Base-by-base conservation (phyloP, 2,113 vertebrate species). In the Podiceps cristatus region DNA sequence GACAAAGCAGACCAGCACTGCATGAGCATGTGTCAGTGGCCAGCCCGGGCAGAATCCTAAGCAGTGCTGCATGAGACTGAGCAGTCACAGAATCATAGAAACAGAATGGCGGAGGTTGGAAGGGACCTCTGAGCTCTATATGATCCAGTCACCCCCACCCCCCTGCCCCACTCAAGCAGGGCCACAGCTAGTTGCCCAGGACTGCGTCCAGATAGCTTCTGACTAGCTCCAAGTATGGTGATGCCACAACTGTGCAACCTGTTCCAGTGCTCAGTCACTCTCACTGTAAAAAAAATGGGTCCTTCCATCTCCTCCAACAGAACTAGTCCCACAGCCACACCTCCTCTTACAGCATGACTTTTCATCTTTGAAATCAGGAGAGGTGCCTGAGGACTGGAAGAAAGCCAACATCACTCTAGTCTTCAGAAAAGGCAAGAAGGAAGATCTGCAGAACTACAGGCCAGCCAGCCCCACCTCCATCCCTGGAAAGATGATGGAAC, bases 1-100 rank as follows among this genome's bases (percentile, higher is more conserved):
- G 28, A 6, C 59, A 40, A 25, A 52, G 49, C 29, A 31, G 27
- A 11, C 18, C 37, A 28, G 25, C 6, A 13, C 47, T 27, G 22
- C n/a, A 4, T 1, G 7, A 33, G n/a, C 35, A 0, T 5, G 17
- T 9, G 49, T 28, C 31, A 10, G 18, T 27, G 35, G 52, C 37
- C 66, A 40, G 66, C 33, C 33, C 12, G 35, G 40, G 22, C 37
- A 47, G 33, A 12, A 13, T 50, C 18, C 49, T 5, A 13, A 24
- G 40, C 49, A 52, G 19, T 28, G 49, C 59, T 67, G n/a, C 11
- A 35, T 2, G 7, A 78, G 66, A 22, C 62, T 10, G 24, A 29
- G 62, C 69, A 10, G 47, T 5, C 33, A 29, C 15, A 15, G 35
- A 33, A 13, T 22, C 53, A 8, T 2, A 40, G n/a, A 18, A 35